These are phyloP conservation scores for Erebia aethiops DNA, from an alignment of 2,888 invertebrate species.

Conservation along the genomic window DNA sequence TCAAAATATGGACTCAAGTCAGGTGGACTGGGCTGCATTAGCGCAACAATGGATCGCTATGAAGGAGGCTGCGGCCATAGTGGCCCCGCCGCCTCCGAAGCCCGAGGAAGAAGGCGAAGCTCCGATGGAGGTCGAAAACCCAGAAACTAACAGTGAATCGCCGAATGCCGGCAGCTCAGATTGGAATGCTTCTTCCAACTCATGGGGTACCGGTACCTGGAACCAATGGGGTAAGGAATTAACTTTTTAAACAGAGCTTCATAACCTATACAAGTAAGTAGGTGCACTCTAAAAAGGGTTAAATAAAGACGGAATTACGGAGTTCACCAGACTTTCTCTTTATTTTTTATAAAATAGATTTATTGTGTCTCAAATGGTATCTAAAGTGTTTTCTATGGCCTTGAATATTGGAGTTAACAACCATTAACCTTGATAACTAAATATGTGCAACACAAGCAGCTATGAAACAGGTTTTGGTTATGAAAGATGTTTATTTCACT, in stretches of 20 bases:
- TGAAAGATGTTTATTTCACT: neutral
- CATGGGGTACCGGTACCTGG: slow-evolving; percentile 68
- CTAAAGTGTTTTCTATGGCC: neutral
- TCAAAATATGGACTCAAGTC: slow-evolving; percentile 91
- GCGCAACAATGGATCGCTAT: slow-evolving; percentile 99
- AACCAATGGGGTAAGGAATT: slow-evolving; percentile 74
- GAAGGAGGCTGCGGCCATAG: slow-evolving; percentile 88
- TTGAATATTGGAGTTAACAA: neutral
- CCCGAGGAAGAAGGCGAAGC: slow-evolving; percentile 90
- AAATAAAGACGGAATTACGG: neutral
- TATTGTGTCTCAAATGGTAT: neutral
- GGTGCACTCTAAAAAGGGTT: too few relatives aligned
- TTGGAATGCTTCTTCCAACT: slow-evolving; percentile 67
- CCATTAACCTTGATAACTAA: neutral
- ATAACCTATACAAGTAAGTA: neutral
- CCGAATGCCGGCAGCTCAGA: slow-evolving; percentile 57
- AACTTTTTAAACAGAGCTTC: neutral
- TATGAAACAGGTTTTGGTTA: neutral
- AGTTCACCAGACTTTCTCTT: neutral
- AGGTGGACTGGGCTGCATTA: slow-evolving; percentile 97
- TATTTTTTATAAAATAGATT: neutral
- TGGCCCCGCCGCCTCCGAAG: slow-evolving; percentile 83
- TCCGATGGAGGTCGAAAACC: slow-evolving; percentile 93
- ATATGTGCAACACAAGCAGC: neutral
- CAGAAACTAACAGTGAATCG: slow-evolving; percentile 80